Base-by-base conservation (phyloP, 2,888 invertebrate species). In the Macropis europaea region DNA sequence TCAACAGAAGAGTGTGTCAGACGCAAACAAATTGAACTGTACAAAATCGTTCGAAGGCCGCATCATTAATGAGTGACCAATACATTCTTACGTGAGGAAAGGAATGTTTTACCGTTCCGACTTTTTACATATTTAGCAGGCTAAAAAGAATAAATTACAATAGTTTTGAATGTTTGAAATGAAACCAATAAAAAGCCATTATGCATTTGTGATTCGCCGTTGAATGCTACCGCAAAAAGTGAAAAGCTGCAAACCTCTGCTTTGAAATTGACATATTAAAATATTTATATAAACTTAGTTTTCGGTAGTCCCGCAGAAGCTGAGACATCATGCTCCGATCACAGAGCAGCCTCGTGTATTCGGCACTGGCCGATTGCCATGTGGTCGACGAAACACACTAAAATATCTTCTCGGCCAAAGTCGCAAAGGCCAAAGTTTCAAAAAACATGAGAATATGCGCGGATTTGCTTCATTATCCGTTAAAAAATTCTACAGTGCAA, bases 351-450 rank as follows among this genome's bases (percentile, higher is more conserved):
- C 63, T 68, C 68, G 45, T 57, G 43, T 34, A 62, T 79, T 77
- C 74, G 69, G 69, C 73, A 62, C 79, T 77, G 82, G 77, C 79
- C 62, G 62, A 74, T 77, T 77, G 82, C 82, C 81, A 82, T 71
- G 79, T 69, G 74, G 72, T 70, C 73, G 75, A 68, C 77, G 77
- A 78, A 74, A 71, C 71, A 38, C 77, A 76, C 81, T 57, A 73
- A 77, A 74, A 79, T 81, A 82, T 79, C 82, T 73, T 79, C 77
- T 82, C 78, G 78, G 78, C 81, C 80, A 80, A 78, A 81, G 81
- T 78, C 80, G 76, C 81, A 69, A 73, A 76, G 76, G 73, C 73
- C 76, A 71, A 52, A 77, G 71, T 69, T 77, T 74, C 59, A 62
- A 67, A 81, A 79, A 75, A 67, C 60, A 53, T 48, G 24, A 15